Evolutionary conservation across 1,140 invertebrate genomes (phyloP).

Genomic region (Conopomorpha cramerella): DNA sequence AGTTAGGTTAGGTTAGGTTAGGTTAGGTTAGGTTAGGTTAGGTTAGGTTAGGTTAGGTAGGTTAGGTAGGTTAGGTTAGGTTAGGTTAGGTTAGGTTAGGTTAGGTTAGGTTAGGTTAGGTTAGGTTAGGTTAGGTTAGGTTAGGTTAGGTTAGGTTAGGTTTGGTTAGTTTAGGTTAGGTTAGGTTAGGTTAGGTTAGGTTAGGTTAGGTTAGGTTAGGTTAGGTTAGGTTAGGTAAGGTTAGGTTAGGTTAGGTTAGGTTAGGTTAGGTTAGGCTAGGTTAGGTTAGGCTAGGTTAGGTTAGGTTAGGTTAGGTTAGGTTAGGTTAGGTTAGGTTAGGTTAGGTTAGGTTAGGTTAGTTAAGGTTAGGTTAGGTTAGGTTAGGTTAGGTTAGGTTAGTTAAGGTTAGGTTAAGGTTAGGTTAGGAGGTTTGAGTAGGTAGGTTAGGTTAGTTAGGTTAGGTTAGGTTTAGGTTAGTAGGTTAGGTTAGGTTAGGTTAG

Average conservation of each 20-base stretch:
- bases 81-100: too few species aligned
- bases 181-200: too few species aligned
- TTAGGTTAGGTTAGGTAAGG: background rate
- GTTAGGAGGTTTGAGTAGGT: too few species aligned
- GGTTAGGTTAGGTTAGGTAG: too few species aligned
- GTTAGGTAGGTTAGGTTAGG: too few species aligned
- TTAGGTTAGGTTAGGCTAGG: background rate
- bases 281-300: background rate
- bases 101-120: background rate
- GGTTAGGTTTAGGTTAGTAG: slow-evolving; percentile 2
- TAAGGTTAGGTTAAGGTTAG: too few species aligned
- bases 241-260: slow-evolving; percentile 3
- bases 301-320: slow-evolving; percentile 3
- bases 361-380: too few species aligned
- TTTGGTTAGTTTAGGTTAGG: too few species aligned
- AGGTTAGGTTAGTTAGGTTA: slow-evolving; percentile 3
- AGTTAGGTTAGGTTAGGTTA: slow-evolving; percentile 3
- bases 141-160: slow-evolving; percentile 3
- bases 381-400: too few species aligned
- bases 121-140: background rate
- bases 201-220: slow-evolving; percentile 4
- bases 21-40: background rate
- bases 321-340: background rate
- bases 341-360: slow-evolving; percentile 1
- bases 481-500: too few species aligned